phyloP scores from a whole-genome alignment of 2,113 vertebrate species.

The Dermatemys mawii region DNA sequence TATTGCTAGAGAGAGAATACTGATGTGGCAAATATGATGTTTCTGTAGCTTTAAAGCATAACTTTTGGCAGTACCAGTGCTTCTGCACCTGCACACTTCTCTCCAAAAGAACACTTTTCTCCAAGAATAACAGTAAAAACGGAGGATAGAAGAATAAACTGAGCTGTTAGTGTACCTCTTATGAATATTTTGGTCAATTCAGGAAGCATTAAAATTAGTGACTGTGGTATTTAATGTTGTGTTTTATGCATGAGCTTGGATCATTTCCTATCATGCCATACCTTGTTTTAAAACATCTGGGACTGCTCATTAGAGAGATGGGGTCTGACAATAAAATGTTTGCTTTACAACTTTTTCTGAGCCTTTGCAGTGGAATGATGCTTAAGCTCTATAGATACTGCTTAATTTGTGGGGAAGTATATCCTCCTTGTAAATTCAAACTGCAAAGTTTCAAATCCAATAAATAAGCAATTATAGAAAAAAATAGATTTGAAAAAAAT shows the following conservation, averaged over 20 bases:
- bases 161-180: neutral
- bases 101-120: neutral
- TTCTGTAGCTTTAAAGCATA: neutral
- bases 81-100: neutral
- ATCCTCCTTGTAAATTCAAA: neutral
- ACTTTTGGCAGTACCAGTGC: neutral
- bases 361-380: neutral
- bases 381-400: neutral
- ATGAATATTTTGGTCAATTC: neutral
- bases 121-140: neutral
- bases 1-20: neutral
- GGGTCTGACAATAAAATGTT: fast-evolving
- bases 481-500: no score
- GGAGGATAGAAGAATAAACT: neutral
- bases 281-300: neutral
- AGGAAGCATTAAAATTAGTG: neutral
- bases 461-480: no score
- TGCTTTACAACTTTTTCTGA: neutral
- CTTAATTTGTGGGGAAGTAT: neutral
- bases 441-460: no score
- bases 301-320: neutral
- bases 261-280: neutral
- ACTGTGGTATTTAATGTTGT: neutral
- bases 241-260: neutral
- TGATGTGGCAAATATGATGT: neutral